These are phyloP conservation scores for Atta cephalotes DNA, from an alignment of 1,140 invertebrate genomes.

Conservation along the genomic window DNA sequence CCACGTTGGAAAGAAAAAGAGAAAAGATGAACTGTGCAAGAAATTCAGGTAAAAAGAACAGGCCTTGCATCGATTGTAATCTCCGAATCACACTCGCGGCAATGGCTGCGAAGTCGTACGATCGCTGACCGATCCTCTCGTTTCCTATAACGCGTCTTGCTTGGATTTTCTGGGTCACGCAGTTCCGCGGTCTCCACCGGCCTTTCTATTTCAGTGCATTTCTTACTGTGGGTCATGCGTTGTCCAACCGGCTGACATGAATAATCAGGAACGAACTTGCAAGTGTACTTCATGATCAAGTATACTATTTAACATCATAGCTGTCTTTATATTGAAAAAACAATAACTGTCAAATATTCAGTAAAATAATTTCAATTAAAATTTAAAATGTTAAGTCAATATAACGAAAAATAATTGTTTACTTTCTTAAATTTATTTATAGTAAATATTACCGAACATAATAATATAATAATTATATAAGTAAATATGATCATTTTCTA, in stretches of 20 bases:
- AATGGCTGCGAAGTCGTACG: slow-evolving; percentile 67
- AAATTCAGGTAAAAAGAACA: too few relatives aligned
- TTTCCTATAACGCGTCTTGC: slow-evolving; percentile 54
- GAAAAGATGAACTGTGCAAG: too few relatives aligned
- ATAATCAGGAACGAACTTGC: background rate
- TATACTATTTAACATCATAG: background rate
- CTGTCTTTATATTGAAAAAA: too few relatives aligned
- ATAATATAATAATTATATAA: background rate
- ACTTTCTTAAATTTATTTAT: too few relatives aligned
- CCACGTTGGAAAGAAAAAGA: too few relatives aligned
- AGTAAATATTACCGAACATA: background rate
- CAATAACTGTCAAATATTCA: too few relatives aligned
- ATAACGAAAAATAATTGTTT: too few relatives aligned
- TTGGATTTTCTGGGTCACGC: slow-evolving; percentile 74
- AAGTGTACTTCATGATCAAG: background rate
- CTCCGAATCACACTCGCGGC: slow-evolving; percentile 12
- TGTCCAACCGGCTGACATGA: slow-evolving; percentile 24
- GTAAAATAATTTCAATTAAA: too few relatives aligned
- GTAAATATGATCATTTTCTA: background rate
- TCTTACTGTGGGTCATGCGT: slow-evolving; percentile 36
- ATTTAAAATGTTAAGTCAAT: too few relatives aligned
- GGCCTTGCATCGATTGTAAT: slow-evolving; percentile 5
- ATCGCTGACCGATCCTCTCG: slow-evolving; percentile 62
- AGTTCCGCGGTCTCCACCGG: slow-evolving; percentile 52
- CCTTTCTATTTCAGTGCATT: slow-evolving; percentile 72